Evolutionary conservation across 1,140 invertebrate species (phyloP), one percentile per base, ranked within the genome.

Genomic region (Saxidomus purpurata): DNA sequence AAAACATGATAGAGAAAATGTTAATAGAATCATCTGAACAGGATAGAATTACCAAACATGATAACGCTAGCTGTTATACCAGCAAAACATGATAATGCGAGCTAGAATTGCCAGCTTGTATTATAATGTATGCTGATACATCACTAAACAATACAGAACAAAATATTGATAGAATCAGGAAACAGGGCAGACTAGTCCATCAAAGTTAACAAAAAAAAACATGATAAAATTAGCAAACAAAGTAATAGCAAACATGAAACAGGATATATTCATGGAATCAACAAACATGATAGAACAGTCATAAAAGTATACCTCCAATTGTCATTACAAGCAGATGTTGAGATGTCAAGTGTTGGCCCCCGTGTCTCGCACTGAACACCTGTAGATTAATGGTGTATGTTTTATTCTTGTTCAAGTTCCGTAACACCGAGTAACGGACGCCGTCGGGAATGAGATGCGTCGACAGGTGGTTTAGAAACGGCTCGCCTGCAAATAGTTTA

Each of bases 401-500:
- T 17, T 74, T 34, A 11, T 13, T 6, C 31, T 13, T 38, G 36
- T 11, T n/a, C 31, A 74, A 40, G 3, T 74, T 17, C 6, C 17
- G 6, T 19, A 74, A 22, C 15, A 74, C 9, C 3, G 31, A 17
- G 38, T 74, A 74, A 22, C 36, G 34, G 1, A 40, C 13, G 3
- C 38, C 36, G 31, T 13, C 36, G 15, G 69, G 36, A 38, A 74
- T 40, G 1, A 74, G 17, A 40, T 74, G 22, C 19, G 69, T 19
- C 9, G 69, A 74, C 3, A 74, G 19, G 0, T 74, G 31, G n/a
- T 74, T 38, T 36, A 74, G 15, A 22, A 74, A 74, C 0, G 69
- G 69, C n/a, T 74, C 69, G 1, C 69, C 69, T 74, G 69, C 3
- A 74, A 36, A 69, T 31, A 69, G n/a, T n/a, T n/a, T n/a, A n/a